A percentile compares a stretch with the other conserved stretches of the same genome.
phyloP scores from a whole-genome alignment of 2,797 vertebrate genomes.

The Pipistrellus kuhlii region DNA sequence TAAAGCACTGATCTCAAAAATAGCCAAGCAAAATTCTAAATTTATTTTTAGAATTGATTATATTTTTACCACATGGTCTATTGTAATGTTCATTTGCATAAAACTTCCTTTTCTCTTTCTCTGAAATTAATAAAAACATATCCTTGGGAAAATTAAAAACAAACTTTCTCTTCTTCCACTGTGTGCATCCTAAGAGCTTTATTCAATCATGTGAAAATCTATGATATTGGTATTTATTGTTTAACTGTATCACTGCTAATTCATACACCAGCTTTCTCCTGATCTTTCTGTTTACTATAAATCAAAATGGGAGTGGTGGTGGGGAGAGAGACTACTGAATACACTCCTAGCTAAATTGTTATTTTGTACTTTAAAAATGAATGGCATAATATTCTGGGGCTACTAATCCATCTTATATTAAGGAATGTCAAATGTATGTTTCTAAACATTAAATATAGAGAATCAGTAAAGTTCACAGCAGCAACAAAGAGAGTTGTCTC shows the following conservation, averaged over 20 bases:
- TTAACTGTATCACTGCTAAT: background rate
- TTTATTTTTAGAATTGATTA: constrained; percentile 9
- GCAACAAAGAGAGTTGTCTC: background rate
- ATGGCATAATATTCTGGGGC: background rate
- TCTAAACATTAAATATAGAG: constrained; percentile 20
- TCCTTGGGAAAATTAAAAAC: background rate
- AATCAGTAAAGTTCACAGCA: constrained; percentile 42
- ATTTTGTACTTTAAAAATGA: constrained; percentile 32
- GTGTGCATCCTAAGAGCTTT: background rate
- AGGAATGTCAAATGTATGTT: background rate
- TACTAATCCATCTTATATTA: constrained; percentile 32
- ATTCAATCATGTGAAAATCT: background rate
- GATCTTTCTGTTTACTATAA: background rate
- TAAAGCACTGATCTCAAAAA: background rate
- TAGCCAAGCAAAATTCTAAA: background rate
- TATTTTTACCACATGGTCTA: background rate
- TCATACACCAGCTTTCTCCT: background rate
- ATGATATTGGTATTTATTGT: background rate
- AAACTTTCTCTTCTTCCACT: background rate
- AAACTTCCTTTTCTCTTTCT: background rate
- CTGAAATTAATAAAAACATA: background rate
- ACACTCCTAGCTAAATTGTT: background rate
- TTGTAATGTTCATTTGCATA: background rate
- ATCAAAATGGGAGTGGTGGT: background rate
- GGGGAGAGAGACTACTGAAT: background rate